A percentile compares a stretch with the other conserved stretches of the same genome.
These are phyloP conservation scores for Macrostomum lignano DNA, from an alignment of 1,140 invertebrate species.

Conservation along the genomic window DNA sequence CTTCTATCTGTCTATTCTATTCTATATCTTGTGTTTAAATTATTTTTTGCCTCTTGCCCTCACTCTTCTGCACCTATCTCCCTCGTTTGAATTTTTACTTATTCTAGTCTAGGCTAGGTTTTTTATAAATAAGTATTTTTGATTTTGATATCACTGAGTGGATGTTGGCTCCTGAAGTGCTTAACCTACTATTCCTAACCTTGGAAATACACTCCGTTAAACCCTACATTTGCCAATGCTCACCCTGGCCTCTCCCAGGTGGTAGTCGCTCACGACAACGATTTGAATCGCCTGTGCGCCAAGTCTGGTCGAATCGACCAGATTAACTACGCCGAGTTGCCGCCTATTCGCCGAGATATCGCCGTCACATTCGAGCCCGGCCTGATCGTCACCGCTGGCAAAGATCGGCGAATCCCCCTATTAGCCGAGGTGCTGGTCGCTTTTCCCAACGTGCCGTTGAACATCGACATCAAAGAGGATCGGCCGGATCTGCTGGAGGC, in stretches of 20 bases:
- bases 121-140: no score
- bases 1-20: no score
- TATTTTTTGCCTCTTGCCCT: no score
- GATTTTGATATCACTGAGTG: no score
- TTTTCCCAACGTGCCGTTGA: constrained; percentile 40
- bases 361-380: constrained; percentile 9
- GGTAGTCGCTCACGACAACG: no score
- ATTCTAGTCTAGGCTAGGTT: no score
- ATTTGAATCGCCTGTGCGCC: not conserved
- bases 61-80: no score
- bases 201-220: not conserved
- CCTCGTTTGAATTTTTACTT: no score
- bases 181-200: no score
- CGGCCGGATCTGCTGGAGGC: constrained; percentile 35
- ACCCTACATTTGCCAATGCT: not conserved
- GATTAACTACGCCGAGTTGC: not conserved
- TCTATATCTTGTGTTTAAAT: no score
- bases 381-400: no score
- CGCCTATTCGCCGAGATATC: constrained; percentile 2
- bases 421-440: constrained; percentile 36
- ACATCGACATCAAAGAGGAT: constrained; percentile 43
- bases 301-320: not conserved
- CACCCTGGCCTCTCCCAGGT: not conserved
- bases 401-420: constrained; percentile 35
- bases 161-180: no score